phyloP scores from a whole-genome alignment of 2,797 vertebrate genomes.

The Tiaroga cobitis region DNA sequence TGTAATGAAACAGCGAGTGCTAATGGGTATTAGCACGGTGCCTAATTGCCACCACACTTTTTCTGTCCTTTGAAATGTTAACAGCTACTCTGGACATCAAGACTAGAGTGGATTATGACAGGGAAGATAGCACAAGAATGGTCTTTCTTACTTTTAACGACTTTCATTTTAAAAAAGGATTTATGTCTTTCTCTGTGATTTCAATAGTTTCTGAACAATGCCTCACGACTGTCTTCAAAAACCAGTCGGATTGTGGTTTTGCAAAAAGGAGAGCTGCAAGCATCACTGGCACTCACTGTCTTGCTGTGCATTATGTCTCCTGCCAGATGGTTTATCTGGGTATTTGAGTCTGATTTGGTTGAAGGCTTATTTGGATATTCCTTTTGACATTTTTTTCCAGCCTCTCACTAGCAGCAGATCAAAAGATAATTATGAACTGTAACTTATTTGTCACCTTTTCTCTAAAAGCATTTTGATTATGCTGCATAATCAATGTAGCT shows the following conservation, averaged over 20 bases:
- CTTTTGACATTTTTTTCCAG: not conserved
- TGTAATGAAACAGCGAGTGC: constrained; percentile 27
- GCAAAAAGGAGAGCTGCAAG: not conserved
- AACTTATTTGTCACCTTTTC: constrained; percentile 15
- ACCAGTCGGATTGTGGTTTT: not conserved
- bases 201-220: not conserved
- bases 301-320: constrained; percentile 19
- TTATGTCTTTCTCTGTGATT: not conserved
- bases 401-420: not conserved
- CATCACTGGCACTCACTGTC: not conserved
- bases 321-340: constrained; percentile 22
- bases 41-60: constrained; percentile 25
- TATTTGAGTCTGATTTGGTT: constrained; percentile 15
- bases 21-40: constrained; percentile 12
- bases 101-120: not conserved
- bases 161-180: not conserved
- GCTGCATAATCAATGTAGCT: not conserved
- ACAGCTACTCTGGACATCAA: not conserved
- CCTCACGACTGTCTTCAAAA: constrained; percentile 6
- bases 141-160: not conserved
- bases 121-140: not conserved
- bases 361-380: constrained; percentile 12
- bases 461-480: constrained; percentile 20
- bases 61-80: constrained; percentile 2
- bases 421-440: constrained; percentile 12